A percentile compares a stretch with the other conserved stretches of the same genome.
Conservation (phyloP, 1,140 invertebrate species). For the Onthophagus taurus region DNA sequence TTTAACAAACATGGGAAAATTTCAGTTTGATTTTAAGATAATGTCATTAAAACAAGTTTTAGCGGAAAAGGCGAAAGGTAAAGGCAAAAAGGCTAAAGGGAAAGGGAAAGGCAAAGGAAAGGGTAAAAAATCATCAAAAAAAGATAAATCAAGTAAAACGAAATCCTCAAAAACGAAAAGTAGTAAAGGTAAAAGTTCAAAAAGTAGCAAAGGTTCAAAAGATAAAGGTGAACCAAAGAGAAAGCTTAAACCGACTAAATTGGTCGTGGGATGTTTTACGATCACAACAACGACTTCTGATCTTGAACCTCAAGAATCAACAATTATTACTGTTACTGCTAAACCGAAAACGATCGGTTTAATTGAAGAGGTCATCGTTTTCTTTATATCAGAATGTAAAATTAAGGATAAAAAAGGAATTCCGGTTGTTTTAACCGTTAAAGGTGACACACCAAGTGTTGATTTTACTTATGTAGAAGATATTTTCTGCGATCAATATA, state of each 20-base stretch:
- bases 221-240: slow-evolving; percentile 13
- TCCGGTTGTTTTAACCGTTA: slow-evolving; percentile 17
- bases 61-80: slow-evolving; percentile 5
- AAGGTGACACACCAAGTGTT: slow-evolving; percentile 22
- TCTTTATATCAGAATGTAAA: slow-evolving; percentile 23
- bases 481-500: slow-evolving; percentile 27
- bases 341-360: slow-evolving; percentile 17
- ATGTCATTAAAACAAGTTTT: slow-evolving; percentile 17
- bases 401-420: slow-evolving; percentile 20
- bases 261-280: slow-evolving; percentile 23
- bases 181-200: slow-evolving; percentile 5
- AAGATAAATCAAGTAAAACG: slow-evolving; percentile 11
- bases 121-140: slow-evolving; percentile 11
- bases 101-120: slow-evolving; percentile 13
- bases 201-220: slow-evolving; percentile 12
- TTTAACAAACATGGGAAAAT: slow-evolving; percentile 27
- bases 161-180: slow-evolving; percentile 11
- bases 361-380: slow-evolving; percentile 21
- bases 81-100: slow-evolving; percentile 15
- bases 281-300: slow-evolving; percentile 24
- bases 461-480: slow-evolving; percentile 22
- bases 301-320: slow-evolving; percentile 19
- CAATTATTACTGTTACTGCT: slow-evolving; percentile 20
- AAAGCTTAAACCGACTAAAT: slow-evolving; percentile 18
- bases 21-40: slow-evolving; percentile 25